Evolutionary conservation across 2,888 invertebrate species (phyloP), one percentile per base, ranked within the genome.

Genomic region (Tineola bisselliella): DNA sequence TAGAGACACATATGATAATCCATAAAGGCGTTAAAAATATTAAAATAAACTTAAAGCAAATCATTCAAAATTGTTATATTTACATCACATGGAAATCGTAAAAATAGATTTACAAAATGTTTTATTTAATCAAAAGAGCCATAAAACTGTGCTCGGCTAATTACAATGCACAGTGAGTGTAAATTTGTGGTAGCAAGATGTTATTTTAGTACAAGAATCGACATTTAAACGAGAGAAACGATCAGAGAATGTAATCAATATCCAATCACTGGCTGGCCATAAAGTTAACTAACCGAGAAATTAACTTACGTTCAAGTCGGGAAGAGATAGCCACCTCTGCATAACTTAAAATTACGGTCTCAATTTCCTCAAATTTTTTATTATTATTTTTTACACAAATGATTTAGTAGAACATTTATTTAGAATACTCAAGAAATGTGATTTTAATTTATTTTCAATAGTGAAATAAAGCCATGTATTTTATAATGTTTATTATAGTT

Each of bases 241-340:
- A 72, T 70, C 73, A 74, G 69, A 57, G 56, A 56, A 77, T 84
- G 82, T 86, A 87, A 86, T 87, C 86, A 86, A 86, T 83, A 79
- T 83, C 81, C 86, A 86, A 87, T 87, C 87, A 84, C 73, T 69
- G 75, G 67, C 63, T 65, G 70, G 82, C 68, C 70, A 77, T 86
- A 86, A 87, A 87, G 77, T 84, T 86, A 87, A 87, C 86, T 84
- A 81, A 87, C 75, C 87, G 84, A 68, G 84, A 87, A 87, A 87
- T 87, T 86, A 84, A 83, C 74, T 77, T 73, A 73, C 17, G 44
- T 59, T 30, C 30, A 30, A 25, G 48, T 30, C 17, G 44, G 60
- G 15, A 38, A 58, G 44, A 60, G 60, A 60, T 60, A 60, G 30
- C 60, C 15, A 31, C 44, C 48, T 17, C 48, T 48, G 43, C 43